Conservation (phyloP, 2,113 vertebrate species). For the Aspidoscelis tigris region DNA sequence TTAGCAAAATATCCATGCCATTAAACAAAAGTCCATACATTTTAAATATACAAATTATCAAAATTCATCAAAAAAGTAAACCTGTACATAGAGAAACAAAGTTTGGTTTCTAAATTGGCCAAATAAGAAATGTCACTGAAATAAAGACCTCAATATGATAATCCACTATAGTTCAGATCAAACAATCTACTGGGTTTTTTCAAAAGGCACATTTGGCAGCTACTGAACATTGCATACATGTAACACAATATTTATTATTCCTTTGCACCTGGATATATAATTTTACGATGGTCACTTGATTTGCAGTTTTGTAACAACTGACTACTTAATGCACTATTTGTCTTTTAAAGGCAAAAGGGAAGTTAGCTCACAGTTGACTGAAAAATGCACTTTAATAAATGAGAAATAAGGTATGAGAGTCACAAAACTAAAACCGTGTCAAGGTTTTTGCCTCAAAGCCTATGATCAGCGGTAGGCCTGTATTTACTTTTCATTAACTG, state of each 20-base stretch:
- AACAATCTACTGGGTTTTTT: conserved; percentile 47
- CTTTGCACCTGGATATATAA: conserved; percentile 3
- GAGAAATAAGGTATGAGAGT: conserved; percentile 67
- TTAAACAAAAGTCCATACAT: conserved; percentile 61
- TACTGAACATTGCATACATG: conserved; percentile 68
- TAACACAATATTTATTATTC: conserved; percentile 50
- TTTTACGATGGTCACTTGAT: conserved; percentile 26
- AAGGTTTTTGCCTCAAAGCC: conserved; percentile 56
- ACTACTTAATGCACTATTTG: conserved; percentile 63
- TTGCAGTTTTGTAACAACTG: conserved; percentile 63
- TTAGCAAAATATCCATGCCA: conserved; percentile 67
- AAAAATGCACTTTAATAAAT: conserved; percentile 73
- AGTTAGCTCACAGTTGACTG: conserved; percentile 69
- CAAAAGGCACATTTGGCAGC: conserved; percentile 76
- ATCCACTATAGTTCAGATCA: conserved; percentile 17
- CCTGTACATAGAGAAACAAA: conserved; percentile 60
- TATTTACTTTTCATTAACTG: conserved; percentile 41
- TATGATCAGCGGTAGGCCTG: conserved; percentile 28
- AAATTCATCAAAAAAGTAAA: conserved; percentile 60
- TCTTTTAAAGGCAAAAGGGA: conserved; percentile 69
- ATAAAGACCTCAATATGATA: conserved; percentile 40
- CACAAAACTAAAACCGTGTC: conserved; percentile 45
- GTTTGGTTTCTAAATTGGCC: conserved; percentile 55
- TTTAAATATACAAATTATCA: conserved; percentile 51
- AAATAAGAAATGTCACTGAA: conserved; percentile 59